Evolutionary conservation across 1,140 invertebrate species (phyloP), one percentile per base, ranked within the genome.

Genomic region (Drosophila santomea): DNA sequence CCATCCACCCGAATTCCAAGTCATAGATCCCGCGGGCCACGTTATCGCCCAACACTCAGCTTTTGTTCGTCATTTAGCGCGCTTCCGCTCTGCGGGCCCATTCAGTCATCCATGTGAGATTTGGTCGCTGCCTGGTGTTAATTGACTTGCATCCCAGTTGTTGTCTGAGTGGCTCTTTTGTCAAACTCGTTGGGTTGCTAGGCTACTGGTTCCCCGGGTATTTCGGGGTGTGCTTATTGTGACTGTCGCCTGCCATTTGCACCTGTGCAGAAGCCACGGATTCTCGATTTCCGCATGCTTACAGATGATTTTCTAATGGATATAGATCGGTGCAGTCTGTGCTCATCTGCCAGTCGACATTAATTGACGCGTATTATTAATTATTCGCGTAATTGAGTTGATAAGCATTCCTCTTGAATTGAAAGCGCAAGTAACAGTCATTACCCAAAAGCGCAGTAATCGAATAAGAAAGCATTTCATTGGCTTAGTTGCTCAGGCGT

Each of bases 61-160:
- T 57, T 62, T 82, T 78, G 74, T 78, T 78, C 44, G 74, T 43
- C 78, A 80, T 64, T 75, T 83, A 78, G 69, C 77, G 58, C 75
- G 48, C 83, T 86, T 86, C 82, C 82, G 82, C 71, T 86, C 63
- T 69, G 72, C 79, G 64, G 64, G 68, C 52, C 63, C 51, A 59
- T 78, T 78, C 55, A 59, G 74, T 78, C 58, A 83, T 52, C 44
- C 66, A 51, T 25, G 43, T 15, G 39, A 54, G 57, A 52, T 54
- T 35, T 52, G 15, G 48, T 15, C 48, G 48, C 43, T 58, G 32
- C 2, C 8, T 32, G 51, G 74, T 56, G 74, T 71, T 76, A 77
- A 77, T 77, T 77, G 74, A 77, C 61, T 77, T 68, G 60, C 74
- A 52, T 61, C 23, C 35, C 54, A 11, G 32, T 60, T 44, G 32